Evolutionary conservation across 2,888 invertebrate genomes (phyloP).

Genomic region (Plebejus melissa): DNA sequence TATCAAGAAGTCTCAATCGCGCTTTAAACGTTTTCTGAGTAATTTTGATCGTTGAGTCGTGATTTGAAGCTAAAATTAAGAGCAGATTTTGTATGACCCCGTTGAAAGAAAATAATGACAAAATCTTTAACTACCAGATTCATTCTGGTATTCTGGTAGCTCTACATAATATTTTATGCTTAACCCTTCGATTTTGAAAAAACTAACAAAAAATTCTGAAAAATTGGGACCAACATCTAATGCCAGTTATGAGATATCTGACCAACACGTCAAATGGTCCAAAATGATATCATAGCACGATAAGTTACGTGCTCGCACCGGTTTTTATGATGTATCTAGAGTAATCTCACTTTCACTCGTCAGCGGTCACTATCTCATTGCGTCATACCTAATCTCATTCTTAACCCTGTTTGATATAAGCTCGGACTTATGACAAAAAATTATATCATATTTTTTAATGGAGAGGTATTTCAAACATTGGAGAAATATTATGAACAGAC

Average conservation of each 20-base stretch:
- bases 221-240: not conserved
- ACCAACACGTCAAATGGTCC: not conserved
- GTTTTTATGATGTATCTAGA: conserved; percentile 17
- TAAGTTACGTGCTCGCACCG: conserved; percentile 18
- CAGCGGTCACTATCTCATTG: conserved; percentile 23
- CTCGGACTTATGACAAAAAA: not conserved
- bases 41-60: not conserved
- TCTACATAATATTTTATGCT: too few species aligned
- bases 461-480: too few species aligned
- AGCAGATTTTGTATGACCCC: too few species aligned
- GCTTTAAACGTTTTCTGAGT: not conserved
- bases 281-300: not conserved
- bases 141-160: too few species aligned
- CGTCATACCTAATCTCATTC: conserved; percentile 9
- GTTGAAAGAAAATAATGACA: too few species aligned
- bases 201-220: not conserved
- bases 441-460: not conserved
- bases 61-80: too few species aligned
- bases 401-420: not conserved
- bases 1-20: not conserved
- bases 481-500: too few species aligned
- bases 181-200: not conserved
- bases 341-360: conserved; percentile 34
- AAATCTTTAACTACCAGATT: too few species aligned
- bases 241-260: not conserved